Base-by-base conservation (phyloP, 2,113 vertebrate genomes). In the Octodon degus region DNA sequence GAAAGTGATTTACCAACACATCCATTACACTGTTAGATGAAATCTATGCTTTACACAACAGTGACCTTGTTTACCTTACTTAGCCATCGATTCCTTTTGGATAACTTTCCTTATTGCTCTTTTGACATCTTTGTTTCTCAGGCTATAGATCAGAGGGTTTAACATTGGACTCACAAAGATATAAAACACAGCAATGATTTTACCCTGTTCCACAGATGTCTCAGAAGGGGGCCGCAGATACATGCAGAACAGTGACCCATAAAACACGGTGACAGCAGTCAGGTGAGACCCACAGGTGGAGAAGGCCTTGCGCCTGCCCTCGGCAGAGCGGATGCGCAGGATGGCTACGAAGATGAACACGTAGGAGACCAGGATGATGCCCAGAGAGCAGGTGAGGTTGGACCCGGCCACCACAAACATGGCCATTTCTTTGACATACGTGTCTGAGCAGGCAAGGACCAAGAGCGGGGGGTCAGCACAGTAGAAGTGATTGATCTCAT, bases 401-500 rank as follows among this genome's bases (percentile, higher is more conserved):
- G 17, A 91, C 2, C 97, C 93, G 27, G 97, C 93, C 17, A 90
- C 94, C 24, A 96, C 67, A 9, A 98, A 98, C 80, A 98, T 98
- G 76, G 96, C 95, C 13, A 95, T 96, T 60, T 98, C 95, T 53
- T 97, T 97, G 53, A 98, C 63, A 7, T 84, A 84, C 2, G 97
- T 97, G 17, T 95, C 95, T 60, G 97, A 97, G 93, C 98, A 98
- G 93, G 91, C 55, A 14, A 99, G 95, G 43, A 97, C 98, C 97
- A 63, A 87, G 97, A 97, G 98, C 60, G 93, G 97, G 27, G 98
- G 98, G 96, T 97, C 98, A 0, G 96, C 97, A 86, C 98, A 99
- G 68, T 98, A 99, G 8, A 99, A 98, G 34, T 98, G 97, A 62
- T 97, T 98, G 76, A 97, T 95, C 60, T 96, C 91, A 55, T 97